phyloP scores from a whole-genome alignment of 2,888 invertebrate species.

The Drosophila percnosoma region DNA sequence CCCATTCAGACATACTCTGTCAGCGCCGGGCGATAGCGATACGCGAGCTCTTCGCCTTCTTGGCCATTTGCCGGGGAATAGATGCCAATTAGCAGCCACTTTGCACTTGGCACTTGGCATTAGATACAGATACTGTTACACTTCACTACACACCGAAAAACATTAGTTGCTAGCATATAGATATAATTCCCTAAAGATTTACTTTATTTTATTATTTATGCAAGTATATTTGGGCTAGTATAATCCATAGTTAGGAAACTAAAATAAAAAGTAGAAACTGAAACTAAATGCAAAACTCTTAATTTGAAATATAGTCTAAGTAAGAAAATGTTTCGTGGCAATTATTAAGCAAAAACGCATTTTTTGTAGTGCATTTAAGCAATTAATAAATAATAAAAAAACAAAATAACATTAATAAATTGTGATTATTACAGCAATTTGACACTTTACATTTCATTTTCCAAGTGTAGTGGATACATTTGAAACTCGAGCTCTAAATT shows the following conservation, averaged over 20 bases:
- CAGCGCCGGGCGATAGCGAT: constrained; percentile 57
- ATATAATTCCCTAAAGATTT: not conserved
- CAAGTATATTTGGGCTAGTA: not conserved
- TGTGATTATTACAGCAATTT: not conserved
- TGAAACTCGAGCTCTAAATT: not conserved
- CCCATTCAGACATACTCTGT: constrained; percentile 49
- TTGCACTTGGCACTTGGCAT: constrained; percentile 67
- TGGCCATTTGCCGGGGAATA: constrained; percentile 1
- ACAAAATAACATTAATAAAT: fast-evolving
- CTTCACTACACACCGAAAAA: not conserved
- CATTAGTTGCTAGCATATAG: not conserved
- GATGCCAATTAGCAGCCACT: constrained; percentile 71
- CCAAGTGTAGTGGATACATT: not conserved
- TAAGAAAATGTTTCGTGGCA: not conserved
- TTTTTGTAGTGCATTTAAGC: not conserved
- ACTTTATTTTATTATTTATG: not conserved
- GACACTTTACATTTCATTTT: constrained; percentile 16
- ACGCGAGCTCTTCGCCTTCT: not conserved
- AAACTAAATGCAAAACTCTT: not conserved
- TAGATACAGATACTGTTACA: constrained; percentile 34
- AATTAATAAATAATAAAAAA: not conserved
- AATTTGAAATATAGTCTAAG: not conserved
- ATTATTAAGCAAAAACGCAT: not conserved
- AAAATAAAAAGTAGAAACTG: not conserved
- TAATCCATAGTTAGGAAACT: not conserved